Conservation (phyloP, 1,140 invertebrate genomes). For the Heliconius congener region DNA sequence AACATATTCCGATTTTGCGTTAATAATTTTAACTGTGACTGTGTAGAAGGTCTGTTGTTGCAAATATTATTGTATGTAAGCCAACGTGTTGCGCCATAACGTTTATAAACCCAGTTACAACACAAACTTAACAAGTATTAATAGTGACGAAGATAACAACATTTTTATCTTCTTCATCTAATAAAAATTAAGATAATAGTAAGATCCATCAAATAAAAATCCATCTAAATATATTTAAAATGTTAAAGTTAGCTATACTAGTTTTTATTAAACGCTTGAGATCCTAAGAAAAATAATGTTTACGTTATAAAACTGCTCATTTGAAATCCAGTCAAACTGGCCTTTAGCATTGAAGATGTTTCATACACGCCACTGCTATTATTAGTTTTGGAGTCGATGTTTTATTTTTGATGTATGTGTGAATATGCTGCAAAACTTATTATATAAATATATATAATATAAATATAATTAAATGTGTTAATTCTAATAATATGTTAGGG, state of each 20-base stretch:
- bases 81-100: constrained; percentile 40
- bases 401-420: constrained; percentile 20
- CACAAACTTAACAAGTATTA: constrained; percentile 43
- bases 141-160: constrained; percentile 36
- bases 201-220: too few species aligned
- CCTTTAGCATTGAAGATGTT: constrained; percentile 49
- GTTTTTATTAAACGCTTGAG: constrained; percentile 14
- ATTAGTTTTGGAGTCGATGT: constrained; percentile 24
- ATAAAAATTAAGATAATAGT: background rate
- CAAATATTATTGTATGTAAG: constrained; percentile 13
- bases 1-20: background rate
- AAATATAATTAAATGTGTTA: background rate
- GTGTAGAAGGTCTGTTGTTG: constrained; percentile 1
- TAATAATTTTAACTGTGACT: constrained; percentile 6
- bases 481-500: background rate
- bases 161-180: background rate
- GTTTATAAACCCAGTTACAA: constrained; percentile 41
- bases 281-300: constrained; percentile 25
- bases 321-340: constrained; percentile 44
- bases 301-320: constrained; percentile 34
- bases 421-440: too few species aligned
- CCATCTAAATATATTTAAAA: background rate
- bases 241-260: background rate
- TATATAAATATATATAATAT: too few species aligned
- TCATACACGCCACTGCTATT: constrained; percentile 32